These are phyloP conservation scores for Platysternon megacephalum DNA, from an alignment of 2,113 vertebrate genomes.

Conservation along the genomic window DNA sequence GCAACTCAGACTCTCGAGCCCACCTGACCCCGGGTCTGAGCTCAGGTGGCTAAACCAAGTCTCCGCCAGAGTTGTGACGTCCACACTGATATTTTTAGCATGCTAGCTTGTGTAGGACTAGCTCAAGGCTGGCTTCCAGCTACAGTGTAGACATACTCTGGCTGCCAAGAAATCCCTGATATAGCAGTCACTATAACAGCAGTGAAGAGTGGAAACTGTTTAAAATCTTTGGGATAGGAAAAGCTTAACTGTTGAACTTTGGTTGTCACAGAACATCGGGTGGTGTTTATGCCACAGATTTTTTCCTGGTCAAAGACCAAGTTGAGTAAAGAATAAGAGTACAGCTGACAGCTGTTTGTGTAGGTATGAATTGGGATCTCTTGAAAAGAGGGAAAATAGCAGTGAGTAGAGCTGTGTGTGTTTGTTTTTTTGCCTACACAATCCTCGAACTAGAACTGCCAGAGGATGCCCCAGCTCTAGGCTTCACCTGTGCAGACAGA, in stretches of 20 bases:
- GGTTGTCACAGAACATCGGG: neutral
- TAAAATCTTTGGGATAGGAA: neutral
- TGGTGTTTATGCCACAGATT: neutral
- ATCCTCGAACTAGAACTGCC: neutral
- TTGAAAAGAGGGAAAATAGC: neutral
- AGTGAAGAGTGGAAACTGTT: neutral
- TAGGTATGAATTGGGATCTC: neutral
- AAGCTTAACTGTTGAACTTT: neutral
- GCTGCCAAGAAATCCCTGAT: neutral
- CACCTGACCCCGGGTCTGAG: no score
- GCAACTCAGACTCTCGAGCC: no score
- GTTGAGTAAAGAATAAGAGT: neutral
- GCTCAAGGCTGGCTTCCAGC: no score
- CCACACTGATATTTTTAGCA: no score
- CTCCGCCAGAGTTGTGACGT: no score
- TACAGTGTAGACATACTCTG: neutral
- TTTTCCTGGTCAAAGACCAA: neutral
- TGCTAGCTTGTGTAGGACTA: no score
- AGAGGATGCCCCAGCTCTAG: neutral
- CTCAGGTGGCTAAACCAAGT: no score
- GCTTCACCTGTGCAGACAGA: neutral
- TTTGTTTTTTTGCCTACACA: neutral
- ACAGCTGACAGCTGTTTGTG: slow-evolving; percentile 10
- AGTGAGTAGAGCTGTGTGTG: neutral
- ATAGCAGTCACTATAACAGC: neutral